These are phyloP conservation scores for Cremastinae sp. DNA, from an alignment of 2,888 invertebrate genomes.

Conservation along the genomic window DNA sequence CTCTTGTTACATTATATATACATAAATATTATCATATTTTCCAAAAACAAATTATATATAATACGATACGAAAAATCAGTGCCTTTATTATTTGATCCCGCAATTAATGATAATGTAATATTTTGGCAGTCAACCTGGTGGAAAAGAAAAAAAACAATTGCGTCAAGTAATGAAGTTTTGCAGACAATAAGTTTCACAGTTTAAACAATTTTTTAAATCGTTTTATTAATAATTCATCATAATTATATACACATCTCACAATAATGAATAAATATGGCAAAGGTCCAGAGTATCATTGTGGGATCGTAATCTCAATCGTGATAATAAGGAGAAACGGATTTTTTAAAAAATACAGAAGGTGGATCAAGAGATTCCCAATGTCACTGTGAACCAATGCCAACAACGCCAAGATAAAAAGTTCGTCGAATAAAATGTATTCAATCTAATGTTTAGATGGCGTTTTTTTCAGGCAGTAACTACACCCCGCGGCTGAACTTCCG, in stretches of 20 bases:
- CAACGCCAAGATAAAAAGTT: constrained; percentile 60
- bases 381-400: constrained; percentile 78
- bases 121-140: background rate
- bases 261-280: constrained; percentile 72
- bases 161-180: no score
- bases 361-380: constrained; percentile 72
- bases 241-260: constrained; percentile 73
- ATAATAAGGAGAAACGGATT: constrained; percentile 50
- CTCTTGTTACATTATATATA: constrained; percentile 79
- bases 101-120: background rate
- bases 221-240: constrained; percentile 74
- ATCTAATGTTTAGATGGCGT: constrained; percentile 56
- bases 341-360: constrained; percentile 67
- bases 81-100: constrained; percentile 33
- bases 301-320: constrained; percentile 64
- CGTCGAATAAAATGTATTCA: constrained; percentile 34
- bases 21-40: constrained; percentile 78
- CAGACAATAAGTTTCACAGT: no score
- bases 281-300: constrained; percentile 78
- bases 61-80: constrained; percentile 72
- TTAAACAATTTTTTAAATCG: background rate
- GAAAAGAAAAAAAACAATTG: no score
- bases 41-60: constrained; percentile 79
- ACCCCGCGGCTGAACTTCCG: no score
- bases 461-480: constrained; percentile 60